Evolutionary conservation across 2,113 vertebrate species (phyloP), one percentile per base, ranked within the genome.

Genomic region (Motacilla tschutschensis): DNA sequence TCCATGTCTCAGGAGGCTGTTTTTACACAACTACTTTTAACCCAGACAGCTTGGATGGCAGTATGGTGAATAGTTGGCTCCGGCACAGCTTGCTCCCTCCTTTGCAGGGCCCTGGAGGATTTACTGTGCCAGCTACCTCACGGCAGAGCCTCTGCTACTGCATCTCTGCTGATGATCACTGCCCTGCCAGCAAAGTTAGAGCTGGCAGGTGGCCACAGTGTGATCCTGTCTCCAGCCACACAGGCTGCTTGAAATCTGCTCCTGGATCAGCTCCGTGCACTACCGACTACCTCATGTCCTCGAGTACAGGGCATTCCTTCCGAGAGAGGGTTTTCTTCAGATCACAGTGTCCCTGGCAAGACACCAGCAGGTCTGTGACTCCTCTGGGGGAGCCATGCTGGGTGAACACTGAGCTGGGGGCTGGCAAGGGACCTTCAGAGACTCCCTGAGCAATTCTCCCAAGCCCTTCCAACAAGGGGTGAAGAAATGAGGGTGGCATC

Each of bases 41-140:
- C 48, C 60, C 41, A 77, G 78, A 70, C 53, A 73, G 67, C 57
- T 87, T 76, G 75, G 75, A 88, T 70, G 64, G 71, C 59, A 82
- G 53, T 1, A 6, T 16, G 3, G 86, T 13, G 16, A 88, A 70
- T 35, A 82, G 35, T 12, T 93, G 93, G 81, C 78, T 83, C 63
- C 4, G 0, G 31, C 44, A 73, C 51, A 70, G 59, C 47, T 71
- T 83, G 90, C 59, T 90, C 40, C 72, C 69, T 92, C 79, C 79
- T 89, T 87, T 85, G 72, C 57, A 70, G 48, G 71, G 64, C 88
- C 44, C 78, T 63, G 47, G 74, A 63, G 86, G 17, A 73, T 92
- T 89, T 92, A 41, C 55, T 51, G 46, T 54, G 90, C 88, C 85
- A 92, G 83, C 86, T 76, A 84, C 59, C 93, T 85, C 85, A 47